Evolutionary conservation across 2,888 invertebrate genomes (phyloP).

Genomic region (Ephialtes manifestator): DNA sequence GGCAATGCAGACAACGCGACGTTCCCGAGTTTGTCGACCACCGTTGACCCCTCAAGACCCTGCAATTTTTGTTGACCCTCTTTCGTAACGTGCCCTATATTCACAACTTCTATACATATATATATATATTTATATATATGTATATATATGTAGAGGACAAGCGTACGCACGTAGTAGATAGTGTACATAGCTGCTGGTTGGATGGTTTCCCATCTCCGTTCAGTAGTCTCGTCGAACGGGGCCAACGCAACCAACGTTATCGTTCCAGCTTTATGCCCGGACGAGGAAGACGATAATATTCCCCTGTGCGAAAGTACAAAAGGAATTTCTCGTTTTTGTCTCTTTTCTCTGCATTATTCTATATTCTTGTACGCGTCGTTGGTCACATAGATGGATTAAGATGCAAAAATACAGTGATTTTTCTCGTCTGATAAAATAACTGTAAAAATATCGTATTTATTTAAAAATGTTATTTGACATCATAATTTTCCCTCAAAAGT

Average conservation of each 20-base stretch:
- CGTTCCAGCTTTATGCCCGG: conserved; percentile 13
- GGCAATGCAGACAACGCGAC: conserved; percentile 16
- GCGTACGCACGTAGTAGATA: conserved; percentile 27
- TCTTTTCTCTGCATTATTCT: background rate
- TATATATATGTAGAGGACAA: background rate
- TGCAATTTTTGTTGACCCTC: conserved; percentile 28
- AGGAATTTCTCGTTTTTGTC: background rate
- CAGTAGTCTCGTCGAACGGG: conserved; percentile 35
- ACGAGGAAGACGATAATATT: conserved; percentile 16
- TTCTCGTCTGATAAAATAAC: background rate
- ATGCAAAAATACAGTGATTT: background rate
- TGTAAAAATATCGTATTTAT: background rate
- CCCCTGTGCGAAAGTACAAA: background rate
- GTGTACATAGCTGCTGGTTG: conserved; percentile 6
- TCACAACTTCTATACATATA: background rate
- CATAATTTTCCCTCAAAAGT: no score
- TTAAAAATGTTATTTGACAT: background rate
- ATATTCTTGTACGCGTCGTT: background rate
- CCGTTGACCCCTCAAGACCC: conserved; percentile 6
- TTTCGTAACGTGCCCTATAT: conserved; percentile 16
- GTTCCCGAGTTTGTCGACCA: conserved; percentile 21
- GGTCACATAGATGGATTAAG: background rate
- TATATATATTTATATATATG: no score
- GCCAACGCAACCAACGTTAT: conserved; percentile 28
- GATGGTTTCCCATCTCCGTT: conserved; percentile 46